Conservation (phyloP, 1,140 invertebrate species). For the Adoxophyes honmai region DNA sequence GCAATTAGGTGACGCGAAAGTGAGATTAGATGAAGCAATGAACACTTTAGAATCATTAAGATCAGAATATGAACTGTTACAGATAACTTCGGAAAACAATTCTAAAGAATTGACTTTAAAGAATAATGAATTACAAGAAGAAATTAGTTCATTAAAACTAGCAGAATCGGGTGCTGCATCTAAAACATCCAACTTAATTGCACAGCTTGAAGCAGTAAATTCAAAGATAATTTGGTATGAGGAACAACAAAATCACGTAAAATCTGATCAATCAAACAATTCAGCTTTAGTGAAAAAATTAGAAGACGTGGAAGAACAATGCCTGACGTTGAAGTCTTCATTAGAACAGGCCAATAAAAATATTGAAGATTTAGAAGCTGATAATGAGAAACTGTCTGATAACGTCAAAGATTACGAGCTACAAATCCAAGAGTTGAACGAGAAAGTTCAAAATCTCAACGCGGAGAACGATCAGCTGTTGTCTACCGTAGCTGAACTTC, state of each 20-base stretch:
- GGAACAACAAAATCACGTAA: conserved; percentile 24
- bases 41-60: conserved; percentile 26
- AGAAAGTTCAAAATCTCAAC: conserved; percentile 53
- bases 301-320: conserved; percentile 61
- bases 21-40: conserved; percentile 22
- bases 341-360: conserved; percentile 36
- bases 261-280: conserved; percentile 33
- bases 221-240: conserved; percentile 21
- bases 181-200: conserved; percentile 25
- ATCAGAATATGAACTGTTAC: conserved; percentile 23
- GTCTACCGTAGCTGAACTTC: conserved; percentile 62
- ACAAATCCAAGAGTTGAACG: conserved; percentile 42
- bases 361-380: conserved; percentile 2
- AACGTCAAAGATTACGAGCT: conserved; percentile 37
- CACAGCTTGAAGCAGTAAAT: conserved; percentile 35
- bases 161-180: conserved; percentile 26
- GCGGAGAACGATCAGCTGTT: conserved; percentile 64
- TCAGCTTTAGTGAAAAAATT: conserved; percentile 61
- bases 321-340: conserved; percentile 49
- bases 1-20: conserved; percentile 43
- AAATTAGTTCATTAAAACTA: conserved; percentile 25
- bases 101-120: conserved; percentile 27
- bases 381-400: conserved; percentile 5
- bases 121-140: conserved; percentile 25
- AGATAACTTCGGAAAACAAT: conserved; percentile 25